Base-by-base conservation (phyloP, 1,140 invertebrate genomes). In the Limonius californicus region DNA sequence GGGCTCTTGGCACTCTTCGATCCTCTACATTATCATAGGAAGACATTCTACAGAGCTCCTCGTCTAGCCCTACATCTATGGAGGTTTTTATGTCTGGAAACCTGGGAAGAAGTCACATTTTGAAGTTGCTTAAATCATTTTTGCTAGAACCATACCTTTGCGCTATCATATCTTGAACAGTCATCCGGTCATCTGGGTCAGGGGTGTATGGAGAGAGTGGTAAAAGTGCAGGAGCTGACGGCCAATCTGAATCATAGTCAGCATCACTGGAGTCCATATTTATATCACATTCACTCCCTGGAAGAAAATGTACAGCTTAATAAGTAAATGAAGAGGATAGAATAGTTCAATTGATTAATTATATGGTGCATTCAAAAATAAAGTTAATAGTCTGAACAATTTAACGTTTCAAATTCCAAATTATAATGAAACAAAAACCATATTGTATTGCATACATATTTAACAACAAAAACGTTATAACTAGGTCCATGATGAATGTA, bases 21-120 rank as follows among this genome's bases (percentile, higher is more conserved):
- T 86, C 85, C 57, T 86, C 85, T 0, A 88, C 85, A 70, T 88
- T 89, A 72, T 91, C 89, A 74, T 91, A 91, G 30, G 88, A 86
- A 1, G 89, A 90, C 61, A 88, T 85, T 12, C 87, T 78, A 63
- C 75, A 76, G 30, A 65, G 60, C 47, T 73, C 67, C 18, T 67
- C 65, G 12, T 71, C 68, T 19, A 71, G 69, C 0, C 64, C 50
- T 4, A 54, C 64, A 59, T 70, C 71, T 19, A 69, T 66, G 8
- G 73, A 74, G n/a, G 69, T 67, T 50, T 66, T 66, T 14, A 76
- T 68, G 53, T 77, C 73, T 6, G 73, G 74, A 61, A 75, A 74
- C 65, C 73, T 76, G 53, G n/a, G n/a, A n/a, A n/a, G n/a, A n/a
- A n/a, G n/a, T n/a, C n/a, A n/a, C n/a, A n/a, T n/a, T n/a, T n/a